Base-by-base conservation (phyloP, 2,888 invertebrate species). In the Acronicta leporina region DNA sequence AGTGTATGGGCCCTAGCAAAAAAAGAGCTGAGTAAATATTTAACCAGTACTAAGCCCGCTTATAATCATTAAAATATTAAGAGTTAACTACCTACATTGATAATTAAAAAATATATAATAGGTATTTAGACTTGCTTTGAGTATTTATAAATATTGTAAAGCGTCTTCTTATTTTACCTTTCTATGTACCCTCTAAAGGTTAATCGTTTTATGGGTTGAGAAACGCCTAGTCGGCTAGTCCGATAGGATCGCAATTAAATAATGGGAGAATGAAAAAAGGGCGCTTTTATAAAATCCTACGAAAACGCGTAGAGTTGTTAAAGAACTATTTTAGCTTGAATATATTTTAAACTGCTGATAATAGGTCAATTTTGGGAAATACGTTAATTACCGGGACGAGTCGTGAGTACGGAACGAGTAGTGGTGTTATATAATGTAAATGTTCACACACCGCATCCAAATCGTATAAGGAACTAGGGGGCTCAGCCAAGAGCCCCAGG, bases 221-320 rank as follows among this genome's bases (percentile, higher is more conserved):
- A 33, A 33, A 4, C 11, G 33, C 4, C 33, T 33, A 3, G 33
- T 33, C 33, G 33, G 11, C 11, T 11, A 3, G 33, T 11, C 11
- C 33, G 33, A 33, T 3, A 30, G 9, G 8, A 30, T 30, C 2
- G 10, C 8, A 30, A 30, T 9, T 30, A 4, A 33, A 11, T 11
- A 27, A 3, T 33, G 33, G 11, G 20, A 11, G 2, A 11, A 3
- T 9, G 9, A 33, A 33, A 42, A 54, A 42, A 27, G 42, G 14
- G 13, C 30, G 57, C 47, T 68, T 45, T 20, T 55, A 45, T 63
- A 68, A 55, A 59, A 63, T 59, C 68, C 50, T 68, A 54, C 63
- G 41, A 51, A 50, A 68, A 51, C 27, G 51, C 68, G 63, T 68
- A 63, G 30, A 58, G 38, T 47, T 52, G 49, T 50, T 57, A 40